Percentiles rank a stretch among this genome's conserved stretches.
Conservation (phyloP, 2,797 vertebrate genomes). For the Mus spretus region DNA sequence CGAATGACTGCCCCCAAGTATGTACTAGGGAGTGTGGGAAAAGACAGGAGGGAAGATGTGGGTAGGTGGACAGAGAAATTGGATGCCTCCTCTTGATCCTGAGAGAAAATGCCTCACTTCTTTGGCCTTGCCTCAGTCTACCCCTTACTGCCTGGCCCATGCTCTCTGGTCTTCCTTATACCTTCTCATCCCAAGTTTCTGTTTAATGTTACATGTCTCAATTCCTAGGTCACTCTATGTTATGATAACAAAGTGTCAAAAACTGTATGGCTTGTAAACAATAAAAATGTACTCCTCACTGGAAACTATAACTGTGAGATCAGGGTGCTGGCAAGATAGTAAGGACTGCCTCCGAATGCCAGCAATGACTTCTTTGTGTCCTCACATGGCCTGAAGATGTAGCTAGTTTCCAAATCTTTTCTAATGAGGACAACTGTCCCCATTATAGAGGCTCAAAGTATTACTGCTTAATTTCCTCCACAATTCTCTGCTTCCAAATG, state of each 20-base stretch:
- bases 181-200: background rate
- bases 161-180: background rate
- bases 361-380: background rate
- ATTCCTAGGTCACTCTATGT: background rate
- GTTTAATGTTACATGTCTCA: background rate
- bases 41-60: background rate
- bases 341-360: background rate
- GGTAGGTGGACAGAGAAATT: background rate
- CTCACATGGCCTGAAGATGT: background rate
- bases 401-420: background rate
- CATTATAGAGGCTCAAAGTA: background rate
- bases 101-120: background rate
- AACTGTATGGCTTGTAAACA: background rate
- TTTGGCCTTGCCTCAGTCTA: background rate
- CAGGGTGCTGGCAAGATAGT: background rate
- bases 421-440: background rate
- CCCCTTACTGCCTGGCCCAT: background rate
- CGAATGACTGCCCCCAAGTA: background rate
- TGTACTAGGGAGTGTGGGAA: background rate
- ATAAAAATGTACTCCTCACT: background rate
- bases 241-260: background rate
- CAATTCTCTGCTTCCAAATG: background rate
- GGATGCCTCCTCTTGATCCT: rapidly evolving
- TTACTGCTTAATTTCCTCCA: background rate
- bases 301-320: background rate